Conservation (phyloP, 2,797 vertebrate genomes). For the Aeoliscus strigatus region DNA sequence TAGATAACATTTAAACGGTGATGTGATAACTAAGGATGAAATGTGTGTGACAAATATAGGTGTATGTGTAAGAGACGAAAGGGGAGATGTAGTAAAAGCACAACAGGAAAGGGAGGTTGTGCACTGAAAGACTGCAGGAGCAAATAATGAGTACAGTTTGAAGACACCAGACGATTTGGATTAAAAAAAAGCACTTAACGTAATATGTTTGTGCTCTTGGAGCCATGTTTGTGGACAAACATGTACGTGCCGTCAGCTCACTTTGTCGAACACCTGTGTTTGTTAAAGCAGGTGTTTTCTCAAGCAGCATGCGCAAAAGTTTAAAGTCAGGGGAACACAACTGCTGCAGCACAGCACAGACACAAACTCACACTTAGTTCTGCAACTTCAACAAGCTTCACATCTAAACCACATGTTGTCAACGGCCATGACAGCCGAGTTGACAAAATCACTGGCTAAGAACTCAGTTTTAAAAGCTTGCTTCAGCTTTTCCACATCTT, state of each 20-base stretch:
- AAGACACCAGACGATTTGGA: constrained; percentile 19
- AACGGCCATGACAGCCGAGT: constrained; percentile 20
- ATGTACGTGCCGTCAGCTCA: constrained; percentile 1
- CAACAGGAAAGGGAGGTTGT: no score
- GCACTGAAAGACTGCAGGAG: no score
- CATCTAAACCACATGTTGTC: constrained; percentile 18
- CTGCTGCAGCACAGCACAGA: background rate
- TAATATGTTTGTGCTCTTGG: constrained; percentile 11
- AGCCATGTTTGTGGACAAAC: constrained; percentile 14
- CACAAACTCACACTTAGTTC: constrained; percentile 3
- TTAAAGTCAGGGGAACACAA: constrained; percentile 22
- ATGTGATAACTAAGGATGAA: no score
- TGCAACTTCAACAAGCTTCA: constrained; percentile 8
- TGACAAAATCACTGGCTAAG: constrained; percentile 29
- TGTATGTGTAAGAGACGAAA: no score
- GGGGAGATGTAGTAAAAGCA: no score
- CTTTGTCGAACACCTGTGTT: constrained; percentile 31
- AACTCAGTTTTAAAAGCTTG: constrained; percentile 34
- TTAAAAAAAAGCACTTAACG: no score
- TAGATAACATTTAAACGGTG: no score
- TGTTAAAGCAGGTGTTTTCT: constrained; percentile 30
- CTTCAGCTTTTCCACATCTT: constrained; percentile 37
- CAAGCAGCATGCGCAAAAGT: constrained; percentile 32
- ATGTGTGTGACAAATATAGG: no score
- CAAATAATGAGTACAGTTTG: no score